Percentiles rank a stretch among this genome's conserved stretches.
Conservation (phyloP, 2,797 vertebrate genomes). For the Picus viridis region DNA sequence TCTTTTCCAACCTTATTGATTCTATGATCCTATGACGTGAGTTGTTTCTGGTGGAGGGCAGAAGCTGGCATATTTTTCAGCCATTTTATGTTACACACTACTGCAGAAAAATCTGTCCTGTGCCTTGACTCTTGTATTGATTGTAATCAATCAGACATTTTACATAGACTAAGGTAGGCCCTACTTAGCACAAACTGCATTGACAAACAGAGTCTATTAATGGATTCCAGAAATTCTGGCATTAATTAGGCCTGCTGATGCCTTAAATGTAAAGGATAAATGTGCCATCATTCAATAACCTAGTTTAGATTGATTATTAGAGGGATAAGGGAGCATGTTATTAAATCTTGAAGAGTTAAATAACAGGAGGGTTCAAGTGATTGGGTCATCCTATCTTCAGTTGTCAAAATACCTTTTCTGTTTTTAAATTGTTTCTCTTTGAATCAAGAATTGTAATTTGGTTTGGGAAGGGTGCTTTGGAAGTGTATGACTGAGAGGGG, state of each 20-base stretch:
- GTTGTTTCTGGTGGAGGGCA: constrained; percentile 16
- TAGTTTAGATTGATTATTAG: not conserved
- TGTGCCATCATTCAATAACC: not conserved
- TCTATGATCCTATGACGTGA: not conserved
- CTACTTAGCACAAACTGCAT: not conserved
- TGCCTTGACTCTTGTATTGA: not conserved
- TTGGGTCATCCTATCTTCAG: not conserved
- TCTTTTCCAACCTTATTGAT: no score
- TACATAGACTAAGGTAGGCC: not conserved
- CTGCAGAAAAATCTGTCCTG: not conserved
- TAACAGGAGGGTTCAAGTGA: not conserved
- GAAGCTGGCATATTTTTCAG: not conserved
- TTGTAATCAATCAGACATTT: constrained; percentile 5
- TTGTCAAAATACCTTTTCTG: not conserved
- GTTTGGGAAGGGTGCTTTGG: not conserved
- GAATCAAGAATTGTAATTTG: not conserved
- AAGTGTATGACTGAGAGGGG: not conserved
- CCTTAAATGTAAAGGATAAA: not conserved
- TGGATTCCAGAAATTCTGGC: not conserved
- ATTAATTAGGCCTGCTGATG: not conserved
- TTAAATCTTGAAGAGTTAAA: not conserved
- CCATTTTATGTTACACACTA: not conserved
- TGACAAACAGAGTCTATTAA: not conserved
- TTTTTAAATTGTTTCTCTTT: not conserved
- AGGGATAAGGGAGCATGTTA: not conserved